Evolutionary conservation across 2,113 vertebrate species (phyloP).

Genomic region (Paramisgurnus dabryanus): DNA sequence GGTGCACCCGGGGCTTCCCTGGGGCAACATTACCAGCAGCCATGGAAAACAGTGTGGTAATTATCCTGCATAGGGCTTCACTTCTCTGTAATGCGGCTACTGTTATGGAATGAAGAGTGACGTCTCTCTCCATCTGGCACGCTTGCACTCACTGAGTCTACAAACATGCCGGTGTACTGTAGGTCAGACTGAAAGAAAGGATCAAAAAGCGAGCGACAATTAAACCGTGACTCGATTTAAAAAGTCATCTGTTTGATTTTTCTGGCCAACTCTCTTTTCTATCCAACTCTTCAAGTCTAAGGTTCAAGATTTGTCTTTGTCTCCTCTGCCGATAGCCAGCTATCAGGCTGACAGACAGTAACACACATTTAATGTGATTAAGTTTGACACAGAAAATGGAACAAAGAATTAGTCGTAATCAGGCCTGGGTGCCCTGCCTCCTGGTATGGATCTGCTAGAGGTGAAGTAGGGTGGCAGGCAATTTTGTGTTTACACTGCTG

Average conservation of each 20-base stretch:
- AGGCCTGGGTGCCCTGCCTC: constrained; percentile 23
- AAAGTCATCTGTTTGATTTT: not conserved
- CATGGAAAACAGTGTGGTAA: constrained; percentile 55
- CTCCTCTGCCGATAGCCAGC: not conserved
- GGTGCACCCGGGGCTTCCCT: constrained; percentile 54
- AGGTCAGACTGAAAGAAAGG: constrained; percentile 38
- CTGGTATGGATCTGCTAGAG: constrained; percentile 29
- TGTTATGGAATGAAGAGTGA: constrained; percentile 40
- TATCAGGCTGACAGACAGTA: constrained; percentile 33
- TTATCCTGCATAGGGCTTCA: constrained; percentile 37
- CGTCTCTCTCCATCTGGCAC: constrained; percentile 34
- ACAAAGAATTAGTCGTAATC: constrained; percentile 42
- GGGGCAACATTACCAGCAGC: constrained; percentile 55
- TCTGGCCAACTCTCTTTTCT: not conserved
- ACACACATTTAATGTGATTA: constrained; percentile 51
- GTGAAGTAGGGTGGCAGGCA: constrained; percentile 38
- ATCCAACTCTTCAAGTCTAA: constrained; percentile 13
- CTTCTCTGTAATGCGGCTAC: constrained; percentile 42
- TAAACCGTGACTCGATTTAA: constrained; percentile 31
- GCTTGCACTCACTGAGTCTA: constrained; percentile 42
- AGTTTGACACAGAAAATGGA: constrained; percentile 54
- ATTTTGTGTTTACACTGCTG: constrained; percentile 33
- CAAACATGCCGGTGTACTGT: constrained; percentile 23
- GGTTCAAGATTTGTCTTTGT: not conserved
- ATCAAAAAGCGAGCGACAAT: constrained; percentile 15